Evolutionary conservation across 2,113 vertebrate genomes (phyloP).

Genomic region (Pangasianodon gigas): DNA sequence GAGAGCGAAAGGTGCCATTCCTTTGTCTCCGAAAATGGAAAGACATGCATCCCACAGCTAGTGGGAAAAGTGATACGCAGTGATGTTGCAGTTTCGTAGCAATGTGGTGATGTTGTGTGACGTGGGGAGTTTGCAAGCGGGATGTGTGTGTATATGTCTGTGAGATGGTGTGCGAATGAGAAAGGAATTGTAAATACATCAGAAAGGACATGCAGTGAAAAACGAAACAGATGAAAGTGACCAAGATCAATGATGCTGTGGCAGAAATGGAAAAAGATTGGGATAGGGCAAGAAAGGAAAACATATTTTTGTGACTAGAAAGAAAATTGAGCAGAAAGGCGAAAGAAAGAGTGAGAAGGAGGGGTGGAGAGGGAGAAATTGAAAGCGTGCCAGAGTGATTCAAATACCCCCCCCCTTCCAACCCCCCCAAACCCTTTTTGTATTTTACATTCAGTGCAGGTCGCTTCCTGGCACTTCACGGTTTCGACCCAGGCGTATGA

Average conservation of each 20-base stretch:
- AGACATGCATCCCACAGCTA: slow-evolving; percentile 39
- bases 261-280: slow-evolving; percentile 37
- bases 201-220: slow-evolving; percentile 8
- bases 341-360: slow-evolving; percentile 48
- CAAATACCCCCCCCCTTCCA: slow-evolving; percentile 34
- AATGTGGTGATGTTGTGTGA: slow-evolving; percentile 20
- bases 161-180: slow-evolving; percentile 7
- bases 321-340: slow-evolving; percentile 53
- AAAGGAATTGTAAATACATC: slow-evolving; percentile 35
- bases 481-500: slow-evolving; percentile 62
- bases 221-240: slow-evolving; percentile 26
- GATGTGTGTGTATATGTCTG: background rate
- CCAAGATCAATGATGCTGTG: slow-evolving; percentile 3
- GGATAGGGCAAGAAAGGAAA: slow-evolving; percentile 27
- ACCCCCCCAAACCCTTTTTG: slow-evolving; percentile 52
- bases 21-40: slow-evolving; percentile 48
- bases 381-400: slow-evolving; percentile 70
- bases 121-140: background rate
- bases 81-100: slow-evolving; percentile 5
- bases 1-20: slow-evolving; percentile 32
- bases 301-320: slow-evolving; percentile 23
- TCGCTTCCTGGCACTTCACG: slow-evolving; percentile 63
- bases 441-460: slow-evolving; percentile 64
- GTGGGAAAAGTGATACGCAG: slow-evolving; percentile 30
- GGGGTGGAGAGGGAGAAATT: slow-evolving; percentile 55